Conservation (phyloP, 1,140 invertebrate species). For the Littorina saxatilis region DNA sequence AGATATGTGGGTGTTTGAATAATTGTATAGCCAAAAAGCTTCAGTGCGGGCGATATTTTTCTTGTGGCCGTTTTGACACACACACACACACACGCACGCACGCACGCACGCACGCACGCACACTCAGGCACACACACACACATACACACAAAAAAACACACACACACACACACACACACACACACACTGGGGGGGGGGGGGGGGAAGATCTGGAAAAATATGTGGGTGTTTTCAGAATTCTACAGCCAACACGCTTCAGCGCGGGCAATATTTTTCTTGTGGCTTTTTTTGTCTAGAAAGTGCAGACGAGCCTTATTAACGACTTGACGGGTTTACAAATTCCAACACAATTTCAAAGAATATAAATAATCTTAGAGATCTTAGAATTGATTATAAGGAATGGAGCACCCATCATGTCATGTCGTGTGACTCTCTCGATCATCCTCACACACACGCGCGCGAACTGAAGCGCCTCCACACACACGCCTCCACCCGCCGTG, state of each 20-base stretch:
- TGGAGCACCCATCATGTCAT: too few relatives aligned
- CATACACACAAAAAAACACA: not conserved
- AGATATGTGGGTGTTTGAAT: not conserved
- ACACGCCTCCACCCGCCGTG: too few relatives aligned
- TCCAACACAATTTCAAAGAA: too few relatives aligned
- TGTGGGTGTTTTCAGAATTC: not conserved
- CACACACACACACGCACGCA: not conserved
- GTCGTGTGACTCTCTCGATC: too few relatives aligned
- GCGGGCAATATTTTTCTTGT: not conserved
- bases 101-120: not conserved
- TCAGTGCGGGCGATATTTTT: not conserved
- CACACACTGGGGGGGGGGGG: not conserved
- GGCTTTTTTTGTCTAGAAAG: not conserved
- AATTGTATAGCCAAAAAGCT: not conserved
- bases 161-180: not conserved
- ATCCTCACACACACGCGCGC: too few relatives aligned
- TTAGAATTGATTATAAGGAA: too few relatives aligned
- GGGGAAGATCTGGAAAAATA: not conserved
- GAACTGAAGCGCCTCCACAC: too few relatives aligned
- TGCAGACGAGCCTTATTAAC: too few relatives aligned
- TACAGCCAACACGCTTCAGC: not conserved
- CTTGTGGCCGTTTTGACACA: not conserved
- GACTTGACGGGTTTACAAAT: too few relatives aligned
- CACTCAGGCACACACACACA: not conserved
- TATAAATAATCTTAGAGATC: too few relatives aligned